Percentiles rank a stretch among this genome's conserved stretches.
phyloP scores from a whole-genome alignment of 2,797 vertebrate genomes.

The Forpus xanthops region DNA sequence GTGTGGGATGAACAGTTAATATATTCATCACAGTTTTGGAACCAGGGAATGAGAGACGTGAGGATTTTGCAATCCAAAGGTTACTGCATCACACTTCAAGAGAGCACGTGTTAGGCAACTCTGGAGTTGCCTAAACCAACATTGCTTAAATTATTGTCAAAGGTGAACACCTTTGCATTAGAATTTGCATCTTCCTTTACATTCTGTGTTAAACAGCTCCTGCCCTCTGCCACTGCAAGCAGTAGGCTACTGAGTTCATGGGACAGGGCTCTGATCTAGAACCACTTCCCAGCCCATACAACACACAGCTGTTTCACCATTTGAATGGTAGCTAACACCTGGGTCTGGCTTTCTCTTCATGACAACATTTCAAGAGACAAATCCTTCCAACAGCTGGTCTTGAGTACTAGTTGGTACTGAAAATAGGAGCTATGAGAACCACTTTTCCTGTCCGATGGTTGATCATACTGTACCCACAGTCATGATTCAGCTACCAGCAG shows the following conservation, averaged over 20 bases:
- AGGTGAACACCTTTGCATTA: not conserved
- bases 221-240: rapidly evolving
- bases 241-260: rapidly evolving
- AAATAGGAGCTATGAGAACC: not conserved
- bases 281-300: not conserved
- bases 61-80: not conserved
- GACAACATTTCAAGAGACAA: not conserved
- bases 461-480: not conserved
- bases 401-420: not conserved
- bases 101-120: not conserved
- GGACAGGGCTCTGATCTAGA: not conserved
- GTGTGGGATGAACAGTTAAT: not conserved
- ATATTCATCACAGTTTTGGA: not conserved
- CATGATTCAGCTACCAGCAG: not conserved
- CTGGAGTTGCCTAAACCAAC: not conserved
- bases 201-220: not conserved
- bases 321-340: not conserved
- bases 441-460: not conserved
- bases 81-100: not conserved
- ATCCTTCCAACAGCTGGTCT: not conserved
- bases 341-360: not conserved
- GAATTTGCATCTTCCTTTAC: not conserved
- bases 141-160: not conserved
- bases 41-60: not conserved
- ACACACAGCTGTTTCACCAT: not conserved